A percentile compares a stretch with the other conserved stretches of the same genome.
Conservation (phyloP, 2,888 invertebrate genomes). For the Agriopis marginaria region DNA sequence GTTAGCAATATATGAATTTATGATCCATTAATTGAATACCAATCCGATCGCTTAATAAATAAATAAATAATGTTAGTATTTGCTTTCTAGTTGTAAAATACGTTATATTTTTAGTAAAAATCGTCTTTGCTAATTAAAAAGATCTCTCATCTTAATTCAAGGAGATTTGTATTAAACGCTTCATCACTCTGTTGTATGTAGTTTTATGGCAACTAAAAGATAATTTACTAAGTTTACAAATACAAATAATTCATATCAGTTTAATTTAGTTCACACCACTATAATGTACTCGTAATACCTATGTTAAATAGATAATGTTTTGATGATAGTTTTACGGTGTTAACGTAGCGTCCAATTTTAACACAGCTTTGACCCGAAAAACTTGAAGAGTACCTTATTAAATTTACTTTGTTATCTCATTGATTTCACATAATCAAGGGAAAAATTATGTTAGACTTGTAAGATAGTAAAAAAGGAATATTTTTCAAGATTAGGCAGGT, state of each 20-base stretch:
- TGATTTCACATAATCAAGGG: too few relatives aligned
- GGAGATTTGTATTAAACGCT: slow-evolving; percentile 22
- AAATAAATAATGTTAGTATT: neutral
- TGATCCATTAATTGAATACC: slow-evolving; percentile 49
- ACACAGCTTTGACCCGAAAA: too few relatives aligned
- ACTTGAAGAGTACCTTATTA: too few relatives aligned
- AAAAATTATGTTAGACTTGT: too few relatives aligned
- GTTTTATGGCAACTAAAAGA: slow-evolving; percentile 30
- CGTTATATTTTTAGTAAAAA: neutral
- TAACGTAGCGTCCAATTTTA: too few relatives aligned
- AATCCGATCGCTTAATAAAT: neutral
- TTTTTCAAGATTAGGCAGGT: too few relatives aligned
- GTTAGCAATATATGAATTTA: slow-evolving; percentile 53
- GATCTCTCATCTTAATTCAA: neutral
- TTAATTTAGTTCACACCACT: neutral
- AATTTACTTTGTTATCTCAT: too few relatives aligned
- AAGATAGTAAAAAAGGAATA: too few relatives aligned
- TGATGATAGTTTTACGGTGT: too few relatives aligned
- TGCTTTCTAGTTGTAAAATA: too few relatives aligned
- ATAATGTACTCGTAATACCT: neutral
- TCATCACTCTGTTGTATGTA: slow-evolving; percentile 12
- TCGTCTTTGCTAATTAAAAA: neutral
- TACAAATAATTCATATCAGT: too few relatives aligned
- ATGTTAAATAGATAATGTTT: neutral
- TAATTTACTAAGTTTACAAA: slow-evolving; percentile 1